These are phyloP conservation scores for Lacerta viridis DNA, from an alignment of 2,797 vertebrate species.

Conservation along the genomic window DNA sequence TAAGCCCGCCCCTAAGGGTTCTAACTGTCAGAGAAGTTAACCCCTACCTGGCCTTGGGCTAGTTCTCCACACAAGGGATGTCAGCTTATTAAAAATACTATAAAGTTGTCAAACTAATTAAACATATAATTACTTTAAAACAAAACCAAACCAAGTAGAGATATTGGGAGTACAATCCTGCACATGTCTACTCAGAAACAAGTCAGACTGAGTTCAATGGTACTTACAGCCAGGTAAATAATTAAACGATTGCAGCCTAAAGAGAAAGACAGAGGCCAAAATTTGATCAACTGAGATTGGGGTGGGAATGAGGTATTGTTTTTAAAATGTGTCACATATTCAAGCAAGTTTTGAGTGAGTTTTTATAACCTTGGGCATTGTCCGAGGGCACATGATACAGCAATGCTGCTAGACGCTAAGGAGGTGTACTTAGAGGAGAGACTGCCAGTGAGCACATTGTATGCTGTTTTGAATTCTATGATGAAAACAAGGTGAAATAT, in stretches of 20 bases:
- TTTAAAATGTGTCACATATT: constrained; percentile 7
- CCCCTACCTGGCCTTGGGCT: no score
- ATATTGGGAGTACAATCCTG: not conserved
- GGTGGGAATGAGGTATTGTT: not conserved
- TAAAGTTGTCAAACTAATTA: not conserved
- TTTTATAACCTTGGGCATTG: not conserved
- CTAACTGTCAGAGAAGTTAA: no score
- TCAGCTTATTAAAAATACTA: not conserved
- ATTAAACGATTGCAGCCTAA: no score
- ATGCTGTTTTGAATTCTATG: not conserved
- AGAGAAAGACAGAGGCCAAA: no score
- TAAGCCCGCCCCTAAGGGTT: no score
- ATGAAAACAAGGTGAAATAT: not conserved
- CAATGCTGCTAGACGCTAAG: not conserved
- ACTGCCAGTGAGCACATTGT: not conserved
- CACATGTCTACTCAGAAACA: not conserved
- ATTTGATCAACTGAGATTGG: no score
- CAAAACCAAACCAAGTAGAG: not conserved
- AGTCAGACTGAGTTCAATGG: not conserved
- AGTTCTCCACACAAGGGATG: no score
- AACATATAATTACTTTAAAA: not conserved
- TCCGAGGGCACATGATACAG: not conserved
- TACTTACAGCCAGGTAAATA: no score
- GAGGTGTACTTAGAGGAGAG: not conserved
- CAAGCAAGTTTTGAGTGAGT: not conserved